A percentile compares a stretch with the other conserved stretches of the same genome.
phyloP scores from a whole-genome alignment of 1,140 invertebrate genomes.

The Ips nitidus region DNA sequence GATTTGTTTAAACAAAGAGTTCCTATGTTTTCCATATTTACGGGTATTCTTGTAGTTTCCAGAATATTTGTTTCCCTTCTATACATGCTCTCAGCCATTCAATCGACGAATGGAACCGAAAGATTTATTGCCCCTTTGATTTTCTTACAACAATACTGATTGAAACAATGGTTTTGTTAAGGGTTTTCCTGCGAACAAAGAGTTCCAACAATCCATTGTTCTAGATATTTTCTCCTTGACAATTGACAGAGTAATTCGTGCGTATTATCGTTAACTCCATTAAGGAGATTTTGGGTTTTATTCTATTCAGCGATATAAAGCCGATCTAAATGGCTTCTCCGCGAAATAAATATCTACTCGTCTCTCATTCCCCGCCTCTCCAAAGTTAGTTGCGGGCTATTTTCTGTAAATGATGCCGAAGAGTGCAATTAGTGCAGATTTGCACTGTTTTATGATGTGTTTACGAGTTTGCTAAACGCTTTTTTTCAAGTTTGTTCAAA shows the following conservation, averaged over 20 bases:
- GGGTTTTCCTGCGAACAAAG: constrained; percentile 28
- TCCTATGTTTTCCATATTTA: too few relatives aligned
- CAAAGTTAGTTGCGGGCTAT: too few relatives aligned
- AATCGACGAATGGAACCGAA: constrained; percentile 30
- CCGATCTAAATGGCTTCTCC: not conserved
- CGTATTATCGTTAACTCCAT: constrained; percentile 19
- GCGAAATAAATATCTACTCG: too few relatives aligned
- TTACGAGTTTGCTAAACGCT: not conserved
- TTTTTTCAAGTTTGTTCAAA: not conserved
- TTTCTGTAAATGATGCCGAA: too few relatives aligned
- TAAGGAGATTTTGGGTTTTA: constrained; percentile 2
- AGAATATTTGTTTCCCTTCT: too few relatives aligned
- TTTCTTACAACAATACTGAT: constrained; percentile 34
- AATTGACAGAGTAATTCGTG: constrained; percentile 19
- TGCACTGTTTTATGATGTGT: not conserved
- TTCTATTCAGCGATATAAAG: constrained; percentile 1
- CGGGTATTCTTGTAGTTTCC: too few relatives aligned
- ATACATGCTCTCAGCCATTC: too few relatives aligned
- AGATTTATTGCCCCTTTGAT: constrained; percentile 35
- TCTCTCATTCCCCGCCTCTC: too few relatives aligned
- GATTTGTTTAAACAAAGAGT: too few relatives aligned
- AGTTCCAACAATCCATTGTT: constrained; percentile 15
- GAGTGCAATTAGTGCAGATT: not conserved
- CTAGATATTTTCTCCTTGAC: constrained; percentile 25
- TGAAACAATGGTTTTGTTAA: constrained; percentile 36